A percentile compares a stretch with the other conserved stretches of the same genome.
Conservation (phyloP, 2,888 invertebrate genomes). For the Drosophila nr. medialis region DNA sequence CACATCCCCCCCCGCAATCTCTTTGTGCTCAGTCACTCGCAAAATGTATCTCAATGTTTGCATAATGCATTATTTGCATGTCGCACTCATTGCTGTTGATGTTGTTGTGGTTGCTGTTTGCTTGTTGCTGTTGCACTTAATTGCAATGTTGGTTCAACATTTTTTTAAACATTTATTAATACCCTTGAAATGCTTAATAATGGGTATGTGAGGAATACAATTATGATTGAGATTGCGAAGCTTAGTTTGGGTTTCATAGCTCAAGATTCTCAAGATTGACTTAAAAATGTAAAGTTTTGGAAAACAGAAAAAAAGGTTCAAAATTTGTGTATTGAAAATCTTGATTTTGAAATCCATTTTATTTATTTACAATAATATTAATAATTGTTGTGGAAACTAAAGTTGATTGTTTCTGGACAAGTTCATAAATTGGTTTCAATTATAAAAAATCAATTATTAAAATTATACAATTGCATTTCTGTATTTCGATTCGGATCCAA, state of each 20-base stretch:
- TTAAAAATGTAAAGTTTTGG: too few relatives aligned
- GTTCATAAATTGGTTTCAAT: too few relatives aligned
- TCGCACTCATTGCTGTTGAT: constrained; percentile 24
- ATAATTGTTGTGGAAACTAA: too few relatives aligned
- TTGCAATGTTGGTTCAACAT: constrained; percentile 56
- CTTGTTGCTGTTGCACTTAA: constrained; percentile 53
- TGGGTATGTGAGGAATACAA: neutral
- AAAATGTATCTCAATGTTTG: constrained; percentile 64
- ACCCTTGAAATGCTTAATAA: neutral
- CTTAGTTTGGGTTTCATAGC: neutral
- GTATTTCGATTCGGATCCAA: too few relatives aligned
- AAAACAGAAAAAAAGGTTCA: too few relatives aligned
- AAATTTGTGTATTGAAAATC: too few relatives aligned
- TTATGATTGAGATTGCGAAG: neutral
- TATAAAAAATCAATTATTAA: too few relatives aligned
- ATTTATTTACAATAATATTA: too few relatives aligned
- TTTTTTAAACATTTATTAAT: constrained; percentile 39
- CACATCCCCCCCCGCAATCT: constrained; percentile 13
- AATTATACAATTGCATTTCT: too few relatives aligned
- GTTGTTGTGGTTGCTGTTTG: constrained; percentile 14
- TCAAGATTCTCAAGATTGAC: neutral
- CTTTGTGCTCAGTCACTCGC: constrained; percentile 30
- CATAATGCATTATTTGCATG: constrained; percentile 65
- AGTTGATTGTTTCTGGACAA: too few relatives aligned
- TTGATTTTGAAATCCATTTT: too few relatives aligned